Conservation (phyloP, 2,113 vertebrate species). For the Heliornis fulica region DNA sequence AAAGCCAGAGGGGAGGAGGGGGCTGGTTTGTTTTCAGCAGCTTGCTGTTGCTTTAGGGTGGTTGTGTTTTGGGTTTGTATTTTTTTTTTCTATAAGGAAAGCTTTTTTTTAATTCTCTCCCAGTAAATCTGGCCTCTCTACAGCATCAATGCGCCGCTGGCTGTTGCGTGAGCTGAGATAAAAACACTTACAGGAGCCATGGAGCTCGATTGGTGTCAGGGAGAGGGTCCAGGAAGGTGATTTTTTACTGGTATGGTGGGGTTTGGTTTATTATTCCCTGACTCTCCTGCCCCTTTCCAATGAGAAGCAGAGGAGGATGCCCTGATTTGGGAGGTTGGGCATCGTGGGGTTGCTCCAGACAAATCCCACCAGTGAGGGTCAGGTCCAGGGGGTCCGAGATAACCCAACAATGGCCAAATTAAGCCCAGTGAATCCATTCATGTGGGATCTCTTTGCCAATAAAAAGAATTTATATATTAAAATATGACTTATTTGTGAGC, state of each 20-base stretch:
- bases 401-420: background rate
- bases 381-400: background rate
- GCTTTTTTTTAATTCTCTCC: background rate
- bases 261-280: background rate
- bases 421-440: too few relatives aligned
- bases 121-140: background rate
- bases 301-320: accelerated
- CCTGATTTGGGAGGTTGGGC: background rate
- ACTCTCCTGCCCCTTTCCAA: background rate
- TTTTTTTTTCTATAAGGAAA: background rate
- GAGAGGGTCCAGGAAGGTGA: background rate
- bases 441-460: background rate
- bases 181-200: background rate
- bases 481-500: background rate
- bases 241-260: accelerated
- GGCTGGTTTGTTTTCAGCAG: background rate
- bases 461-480: background rate
- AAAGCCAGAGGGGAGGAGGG: background rate
- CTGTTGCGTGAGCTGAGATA: background rate
- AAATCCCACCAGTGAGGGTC: background rate
- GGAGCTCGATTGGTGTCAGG: accelerated
- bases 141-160: accelerated
- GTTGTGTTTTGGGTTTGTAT: background rate
- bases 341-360: background rate
- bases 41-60: background rate